phyloP scores from a whole-genome alignment of 2,888 invertebrate species.

The Aricia artaxerxes region DNA sequence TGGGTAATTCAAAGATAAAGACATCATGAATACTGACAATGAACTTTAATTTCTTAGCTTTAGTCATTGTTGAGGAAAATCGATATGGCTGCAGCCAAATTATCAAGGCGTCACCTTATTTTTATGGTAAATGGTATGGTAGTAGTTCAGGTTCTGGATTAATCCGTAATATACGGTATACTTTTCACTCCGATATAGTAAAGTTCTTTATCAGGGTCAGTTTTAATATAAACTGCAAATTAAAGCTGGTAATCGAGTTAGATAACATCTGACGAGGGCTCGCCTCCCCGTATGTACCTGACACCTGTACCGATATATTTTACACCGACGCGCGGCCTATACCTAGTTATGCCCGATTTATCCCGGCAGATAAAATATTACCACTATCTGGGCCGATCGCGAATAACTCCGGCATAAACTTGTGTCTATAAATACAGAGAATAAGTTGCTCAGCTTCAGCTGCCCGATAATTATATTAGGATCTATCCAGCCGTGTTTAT shows the following conservation, averaged over 20 bases:
- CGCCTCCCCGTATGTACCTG: background rate
- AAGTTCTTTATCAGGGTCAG: background rate
- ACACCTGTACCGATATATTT: constrained; percentile 3
- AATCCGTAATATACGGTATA: background rate
- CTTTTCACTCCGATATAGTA: background rate
- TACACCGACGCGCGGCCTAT: background rate
- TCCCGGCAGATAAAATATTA: background rate
- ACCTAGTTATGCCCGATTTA: background rate
- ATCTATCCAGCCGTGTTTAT: background rate
- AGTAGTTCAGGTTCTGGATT: background rate
- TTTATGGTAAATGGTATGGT: no score
- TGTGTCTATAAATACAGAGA: constrained; percentile 1
- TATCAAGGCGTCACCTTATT: no score
- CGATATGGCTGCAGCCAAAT: no score
- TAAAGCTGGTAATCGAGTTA: background rate
- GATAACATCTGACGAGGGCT: background rate
- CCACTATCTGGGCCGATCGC: constrained; percentile 1
- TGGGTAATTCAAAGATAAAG: no score
- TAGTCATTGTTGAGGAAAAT: no score
- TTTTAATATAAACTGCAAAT: background rate
- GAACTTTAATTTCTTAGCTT: no score
- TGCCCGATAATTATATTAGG: background rate
- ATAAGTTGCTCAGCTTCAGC: background rate
- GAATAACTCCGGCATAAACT: background rate
- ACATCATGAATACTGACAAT: no score